A percentile compares a stretch with the other conserved stretches of the same genome.
Conservation (phyloP, 2,888 invertebrate species). For the Pocota personata region DNA sequence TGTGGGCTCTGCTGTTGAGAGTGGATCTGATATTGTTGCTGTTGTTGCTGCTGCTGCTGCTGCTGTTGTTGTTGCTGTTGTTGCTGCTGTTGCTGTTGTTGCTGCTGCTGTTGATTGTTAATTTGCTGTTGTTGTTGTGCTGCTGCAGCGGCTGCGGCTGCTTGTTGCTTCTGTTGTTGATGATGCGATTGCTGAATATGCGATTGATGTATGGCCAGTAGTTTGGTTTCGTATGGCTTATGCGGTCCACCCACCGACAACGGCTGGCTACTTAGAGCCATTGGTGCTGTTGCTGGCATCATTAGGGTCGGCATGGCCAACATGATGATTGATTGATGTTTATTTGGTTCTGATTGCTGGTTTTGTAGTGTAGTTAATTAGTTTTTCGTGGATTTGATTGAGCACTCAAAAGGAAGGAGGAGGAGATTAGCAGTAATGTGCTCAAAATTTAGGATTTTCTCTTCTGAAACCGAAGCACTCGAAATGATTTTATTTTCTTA, state of each 20-base stretch:
- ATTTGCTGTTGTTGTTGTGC: slow-evolving; percentile 77
- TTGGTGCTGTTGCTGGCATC: slow-evolving; percentile 83
- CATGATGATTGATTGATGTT: slow-evolving; percentile 77
- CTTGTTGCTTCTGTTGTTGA: slow-evolving; percentile 76
- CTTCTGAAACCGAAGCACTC: slow-evolving; percentile 43
- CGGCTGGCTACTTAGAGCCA: slow-evolving; percentile 83
- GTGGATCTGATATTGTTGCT: slow-evolving; percentile 82
- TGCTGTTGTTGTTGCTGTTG: slow-evolving; percentile 79
- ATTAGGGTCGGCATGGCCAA: slow-evolving; percentile 83
- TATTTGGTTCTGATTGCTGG: slow-evolving; percentile 63
- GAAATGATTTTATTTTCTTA: not conserved
- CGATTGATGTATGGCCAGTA: slow-evolving; percentile 83
- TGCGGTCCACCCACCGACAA: slow-evolving; percentile 81
- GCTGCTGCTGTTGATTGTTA: slow-evolving; percentile 76
- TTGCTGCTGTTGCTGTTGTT: slow-evolving; percentile 77
- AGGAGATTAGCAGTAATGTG: slow-evolving; percentile 21
- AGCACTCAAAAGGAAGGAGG: slow-evolving; percentile 47
- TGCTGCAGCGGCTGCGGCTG: slow-evolving; percentile 75
- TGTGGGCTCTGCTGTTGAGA: slow-evolving; percentile 83
- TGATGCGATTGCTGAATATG: slow-evolving; percentile 81
- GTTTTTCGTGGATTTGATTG: slow-evolving; percentile 52
- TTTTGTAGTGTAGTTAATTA: slow-evolving; percentile 60
- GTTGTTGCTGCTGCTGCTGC: slow-evolving; percentile 77
- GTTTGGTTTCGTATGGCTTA: slow-evolving; percentile 83
- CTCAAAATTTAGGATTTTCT: slow-evolving; percentile 19